phyloP scores from a whole-genome alignment of 2,797 vertebrate species.

The Dicrostonyx torquatus region DNA sequence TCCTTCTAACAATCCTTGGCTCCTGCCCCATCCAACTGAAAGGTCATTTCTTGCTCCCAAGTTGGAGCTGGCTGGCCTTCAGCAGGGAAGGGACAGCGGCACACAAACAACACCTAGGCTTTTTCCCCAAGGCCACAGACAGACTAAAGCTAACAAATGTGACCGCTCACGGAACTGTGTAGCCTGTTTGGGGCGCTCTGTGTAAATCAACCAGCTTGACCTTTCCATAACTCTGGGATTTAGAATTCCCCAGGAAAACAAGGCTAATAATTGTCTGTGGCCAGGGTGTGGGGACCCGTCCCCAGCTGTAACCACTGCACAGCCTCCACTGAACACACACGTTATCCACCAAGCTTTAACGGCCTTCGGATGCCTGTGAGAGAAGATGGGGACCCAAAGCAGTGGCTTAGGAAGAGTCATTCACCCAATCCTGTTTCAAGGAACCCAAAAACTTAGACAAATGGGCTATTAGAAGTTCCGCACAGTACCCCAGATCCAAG shows the following conservation, averaged over 20 bases:
- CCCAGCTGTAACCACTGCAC: rapidly evolving
- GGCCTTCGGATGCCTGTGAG: rapidly evolving
- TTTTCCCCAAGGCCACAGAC: background rate
- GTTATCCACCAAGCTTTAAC: background rate
- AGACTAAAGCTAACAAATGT: rapidly evolving
- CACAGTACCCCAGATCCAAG: background rate
- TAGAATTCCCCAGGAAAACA: background rate
- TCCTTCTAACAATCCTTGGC: background rate
- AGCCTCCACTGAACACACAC: rapidly evolving
- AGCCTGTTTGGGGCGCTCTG: rapidly evolving
- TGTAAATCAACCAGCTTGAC: background rate
- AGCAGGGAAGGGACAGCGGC: rapidly evolving
- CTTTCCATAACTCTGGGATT: rapidly evolving
- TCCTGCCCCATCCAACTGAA: background rate
- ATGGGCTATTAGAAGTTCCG: background rate
- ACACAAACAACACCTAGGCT: background rate
- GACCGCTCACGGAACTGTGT: rapidly evolving
- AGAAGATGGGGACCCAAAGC: background rate
- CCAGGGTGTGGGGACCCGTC: rapidly evolving
- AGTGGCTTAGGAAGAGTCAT: no score
- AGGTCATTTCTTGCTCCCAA: background rate
- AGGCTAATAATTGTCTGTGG: rapidly evolving
- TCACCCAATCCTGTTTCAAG: background rate
- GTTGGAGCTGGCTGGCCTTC: background rate
- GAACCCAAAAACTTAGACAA: background rate